Conservation (phyloP, 2,797 vertebrate species). For the Triplophysa bombifrons region DNA sequence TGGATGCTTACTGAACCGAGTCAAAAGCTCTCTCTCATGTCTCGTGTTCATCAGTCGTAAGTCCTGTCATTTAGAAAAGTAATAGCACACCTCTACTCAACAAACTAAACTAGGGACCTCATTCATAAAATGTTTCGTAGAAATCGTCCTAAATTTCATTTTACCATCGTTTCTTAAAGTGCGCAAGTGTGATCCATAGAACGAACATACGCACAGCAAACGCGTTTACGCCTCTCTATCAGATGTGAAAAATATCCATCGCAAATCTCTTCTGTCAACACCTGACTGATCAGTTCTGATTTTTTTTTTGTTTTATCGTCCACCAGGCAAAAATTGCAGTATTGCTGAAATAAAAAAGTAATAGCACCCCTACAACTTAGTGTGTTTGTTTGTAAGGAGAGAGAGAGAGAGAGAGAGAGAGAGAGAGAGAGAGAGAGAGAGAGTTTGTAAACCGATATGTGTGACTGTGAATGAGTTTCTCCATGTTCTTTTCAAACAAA, state of each 20-base stretch:
- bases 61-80: not conserved
- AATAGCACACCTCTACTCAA: not conserved
- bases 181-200: no score
- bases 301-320: not conserved
- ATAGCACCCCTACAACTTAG: not conserved
- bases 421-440: not conserved
- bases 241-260: no score
- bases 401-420: no score
- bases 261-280: no score
- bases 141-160: no score
- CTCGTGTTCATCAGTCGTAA: not conserved
- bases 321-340: not conserved
- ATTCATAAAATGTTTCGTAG: no score
- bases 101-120: not conserved
- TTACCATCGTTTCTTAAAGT: no score
- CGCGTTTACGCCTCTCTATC: no score
- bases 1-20: no score
- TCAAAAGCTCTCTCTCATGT: no score
- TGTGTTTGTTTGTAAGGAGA: not conserved
- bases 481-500: constrained; percentile 20
- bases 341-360: not conserved
- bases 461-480: constrained; percentile 13
- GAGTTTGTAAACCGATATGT: constrained; percentile 4
- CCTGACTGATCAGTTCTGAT: not conserved
- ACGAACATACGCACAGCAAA: no score